phyloP scores from a whole-genome alignment of 2,888 invertebrate species.

The Xestia xanthographa region DNA sequence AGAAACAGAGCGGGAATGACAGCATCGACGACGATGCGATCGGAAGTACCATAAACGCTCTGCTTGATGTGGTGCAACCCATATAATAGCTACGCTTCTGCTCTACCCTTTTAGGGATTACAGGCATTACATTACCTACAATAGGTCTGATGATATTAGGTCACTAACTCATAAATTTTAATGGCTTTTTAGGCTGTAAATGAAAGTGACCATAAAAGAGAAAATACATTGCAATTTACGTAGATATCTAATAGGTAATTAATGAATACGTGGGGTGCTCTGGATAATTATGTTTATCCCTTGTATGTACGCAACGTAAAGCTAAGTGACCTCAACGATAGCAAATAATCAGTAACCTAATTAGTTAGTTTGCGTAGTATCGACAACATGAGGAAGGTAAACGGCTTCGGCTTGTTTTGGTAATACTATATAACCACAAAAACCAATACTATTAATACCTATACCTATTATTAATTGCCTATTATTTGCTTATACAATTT shows the following conservation, averaged over 20 bases:
- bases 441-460: neutral
- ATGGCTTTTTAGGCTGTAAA: neutral
- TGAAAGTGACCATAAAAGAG: neutral
- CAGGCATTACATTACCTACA: too few species aligned
- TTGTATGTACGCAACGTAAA: neutral
- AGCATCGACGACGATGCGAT: too few species aligned
- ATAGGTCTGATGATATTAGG: neutral
- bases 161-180: neutral
- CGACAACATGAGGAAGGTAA: neutral
- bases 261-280: neutral
- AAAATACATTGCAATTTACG: neutral
- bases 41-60: too few species aligned
- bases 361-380: neutral
- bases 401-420: neutral
- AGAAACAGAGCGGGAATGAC: too few species aligned
- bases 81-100: too few species aligned
- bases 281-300: neutral
- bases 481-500: too few species aligned
- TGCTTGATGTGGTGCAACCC: too few species aligned
- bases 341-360: neutral
- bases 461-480: too few species aligned
- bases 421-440: too few species aligned
- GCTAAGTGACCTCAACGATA: neutral
- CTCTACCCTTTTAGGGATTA: too few species aligned
- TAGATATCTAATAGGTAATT: neutral